A percentile compares a stretch with the other conserved stretches of the same genome.
Conservation (phyloP, 2,888 invertebrate species). For the Amphimallon solstitiale region DNA sequence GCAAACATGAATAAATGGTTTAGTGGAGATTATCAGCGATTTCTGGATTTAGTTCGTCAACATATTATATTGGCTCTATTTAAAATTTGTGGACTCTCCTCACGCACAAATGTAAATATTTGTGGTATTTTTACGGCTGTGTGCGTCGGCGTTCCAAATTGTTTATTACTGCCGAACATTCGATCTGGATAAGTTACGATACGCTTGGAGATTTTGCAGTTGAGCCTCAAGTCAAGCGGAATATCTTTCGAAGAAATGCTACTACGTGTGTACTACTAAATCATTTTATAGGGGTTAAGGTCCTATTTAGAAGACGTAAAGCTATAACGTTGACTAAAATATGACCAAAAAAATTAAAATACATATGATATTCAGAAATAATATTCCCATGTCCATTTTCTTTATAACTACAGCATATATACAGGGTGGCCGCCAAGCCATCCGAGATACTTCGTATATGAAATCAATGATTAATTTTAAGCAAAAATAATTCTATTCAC, state of each 20-base stretch:
- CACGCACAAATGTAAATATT: constrained; percentile 30
- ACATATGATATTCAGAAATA: too few relatives aligned
- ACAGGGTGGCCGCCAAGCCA: too few relatives aligned
- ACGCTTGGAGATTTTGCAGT: constrained; percentile 3
- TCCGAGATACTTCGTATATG: too few relatives aligned
- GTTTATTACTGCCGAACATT: constrained; percentile 24
- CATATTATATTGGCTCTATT: constrained; percentile 7
- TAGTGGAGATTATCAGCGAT: constrained; percentile 9
- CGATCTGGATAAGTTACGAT: constrained; percentile 27
- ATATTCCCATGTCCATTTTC: too few relatives aligned
- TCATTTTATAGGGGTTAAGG: constrained; percentile 11
- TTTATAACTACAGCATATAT: too few relatives aligned
- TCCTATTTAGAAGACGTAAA: constrained; percentile 16
- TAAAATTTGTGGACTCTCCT: constrained; percentile 28
- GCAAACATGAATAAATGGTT: constrained; percentile 22
- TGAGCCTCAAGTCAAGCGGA: neutral
- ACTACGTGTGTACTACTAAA: neutral
- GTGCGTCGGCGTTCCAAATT: constrained; percentile 23
- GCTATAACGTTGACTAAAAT: constrained; percentile 3
- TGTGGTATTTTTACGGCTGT: constrained; percentile 20
- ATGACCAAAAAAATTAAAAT: neutral
- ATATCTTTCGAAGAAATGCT: neutral
- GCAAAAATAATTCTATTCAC: too few relatives aligned
- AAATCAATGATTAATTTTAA: too few relatives aligned
- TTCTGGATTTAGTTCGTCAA: constrained; percentile 19